Evolutionary conservation across 2,113 vertebrate species (phyloP).

Genomic region (Salvelinus namaycush): DNA sequence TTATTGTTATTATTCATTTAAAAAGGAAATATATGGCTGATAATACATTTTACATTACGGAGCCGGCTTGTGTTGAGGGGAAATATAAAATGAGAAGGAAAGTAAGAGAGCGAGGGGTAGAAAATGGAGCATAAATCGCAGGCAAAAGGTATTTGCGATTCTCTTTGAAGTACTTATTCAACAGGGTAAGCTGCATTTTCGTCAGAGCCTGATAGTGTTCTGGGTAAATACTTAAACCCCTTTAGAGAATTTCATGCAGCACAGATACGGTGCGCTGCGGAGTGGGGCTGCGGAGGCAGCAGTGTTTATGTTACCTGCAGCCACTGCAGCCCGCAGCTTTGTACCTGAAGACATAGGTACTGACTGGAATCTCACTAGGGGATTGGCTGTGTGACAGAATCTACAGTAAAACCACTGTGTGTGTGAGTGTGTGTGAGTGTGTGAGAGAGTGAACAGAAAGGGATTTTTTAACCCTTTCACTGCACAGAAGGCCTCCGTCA

Average conservation of each 20-base stretch:
- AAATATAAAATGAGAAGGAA: conserved; percentile 68
- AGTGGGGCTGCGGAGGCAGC: conserved; percentile 70
- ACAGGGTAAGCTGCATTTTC: conserved; percentile 98
- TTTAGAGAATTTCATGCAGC: conserved; percentile 98
- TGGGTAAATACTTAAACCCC: conserved; percentile 99
- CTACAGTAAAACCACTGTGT: conserved; percentile 82
- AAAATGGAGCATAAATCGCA: conserved; percentile 60
- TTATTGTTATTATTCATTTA: conserved; percentile 80
- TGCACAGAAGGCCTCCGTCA: background rate
- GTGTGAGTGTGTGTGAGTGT: conserved; percentile 60
- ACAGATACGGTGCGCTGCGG: conserved; percentile 77
- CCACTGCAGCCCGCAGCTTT: conserved; percentile 90
- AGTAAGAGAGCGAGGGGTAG: conserved; percentile 31
- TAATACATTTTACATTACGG: conserved; percentile 75
- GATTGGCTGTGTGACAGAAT: conserved; percentile 89
- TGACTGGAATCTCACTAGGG: conserved; percentile 93
- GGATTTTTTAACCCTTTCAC: conserved; percentile 54
- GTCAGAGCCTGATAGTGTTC: conserved; percentile 92
- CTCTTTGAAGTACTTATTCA: conserved; percentile 97
- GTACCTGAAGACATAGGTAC: conserved; percentile 91
- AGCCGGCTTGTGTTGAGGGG: conserved; percentile 59
- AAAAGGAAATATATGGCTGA: conserved; percentile 69
- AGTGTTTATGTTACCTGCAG: conserved; percentile 95
- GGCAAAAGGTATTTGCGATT: conserved; percentile 87
- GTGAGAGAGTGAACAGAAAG: background rate